Percentiles rank a stretch among this genome's conserved stretches.
Conservation (phyloP, 2,113 vertebrate genomes). For the Tachuris rubrigastra region DNA sequence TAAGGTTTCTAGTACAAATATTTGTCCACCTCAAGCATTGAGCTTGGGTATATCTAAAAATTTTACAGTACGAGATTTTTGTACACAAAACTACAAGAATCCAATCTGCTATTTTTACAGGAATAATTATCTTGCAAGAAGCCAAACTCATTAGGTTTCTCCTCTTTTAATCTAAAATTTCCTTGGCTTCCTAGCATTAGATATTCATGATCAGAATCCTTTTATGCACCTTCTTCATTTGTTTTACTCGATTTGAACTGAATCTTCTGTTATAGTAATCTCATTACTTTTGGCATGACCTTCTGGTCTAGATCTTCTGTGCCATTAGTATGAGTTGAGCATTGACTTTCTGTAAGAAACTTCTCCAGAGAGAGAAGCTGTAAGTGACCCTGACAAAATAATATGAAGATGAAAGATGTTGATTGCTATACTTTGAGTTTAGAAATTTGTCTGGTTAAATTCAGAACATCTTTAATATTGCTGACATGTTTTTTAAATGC, state of each 20-base stretch:
- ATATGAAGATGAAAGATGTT: not conserved
- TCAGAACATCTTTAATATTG: not conserved
- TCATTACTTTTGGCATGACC: not conserved
- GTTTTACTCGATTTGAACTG: not conserved
- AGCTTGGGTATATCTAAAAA: not conserved
- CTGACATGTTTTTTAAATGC: not conserved
- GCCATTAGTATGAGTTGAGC: not conserved
- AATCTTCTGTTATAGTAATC: not conserved
- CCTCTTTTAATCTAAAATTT: not conserved
- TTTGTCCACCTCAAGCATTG: not conserved
- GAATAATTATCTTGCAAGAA: not conserved
- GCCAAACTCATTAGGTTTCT: not conserved
- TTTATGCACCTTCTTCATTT: accelerated
- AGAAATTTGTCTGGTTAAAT: not conserved
- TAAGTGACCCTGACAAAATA: not conserved
- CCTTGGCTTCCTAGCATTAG: not conserved
- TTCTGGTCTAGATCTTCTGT: not conserved
- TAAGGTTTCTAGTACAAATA: not conserved
- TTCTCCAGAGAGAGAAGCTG: not conserved
- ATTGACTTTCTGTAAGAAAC: not conserved
- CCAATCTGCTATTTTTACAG: not conserved
- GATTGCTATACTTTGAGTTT: not conserved
- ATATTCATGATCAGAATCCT: not conserved
- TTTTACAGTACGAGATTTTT: not conserved
- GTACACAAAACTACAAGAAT: not conserved